phyloP scores from a whole-genome alignment of 2,888 invertebrate genomes.

The Prosapia bicincta region DNA sequence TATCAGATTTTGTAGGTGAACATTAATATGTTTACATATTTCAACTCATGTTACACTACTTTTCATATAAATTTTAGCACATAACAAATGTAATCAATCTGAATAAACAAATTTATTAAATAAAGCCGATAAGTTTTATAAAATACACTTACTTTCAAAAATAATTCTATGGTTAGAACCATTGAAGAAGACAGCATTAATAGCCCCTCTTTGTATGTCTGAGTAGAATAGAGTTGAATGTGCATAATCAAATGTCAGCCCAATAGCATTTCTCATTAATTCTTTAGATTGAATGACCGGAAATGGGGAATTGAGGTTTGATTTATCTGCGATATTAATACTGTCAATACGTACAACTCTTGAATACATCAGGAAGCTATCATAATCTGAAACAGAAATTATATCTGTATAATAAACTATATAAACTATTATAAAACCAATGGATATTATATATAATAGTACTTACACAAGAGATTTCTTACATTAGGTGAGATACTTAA shows the following conservation, averaged over 20 bases:
- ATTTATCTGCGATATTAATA: conserved; percentile 67
- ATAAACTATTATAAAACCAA: too few species aligned
- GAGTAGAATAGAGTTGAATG: conserved; percentile 75
- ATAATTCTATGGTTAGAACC: conserved; percentile 68
- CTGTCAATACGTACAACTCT: conserved; percentile 77
- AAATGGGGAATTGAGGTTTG: conserved; percentile 70
- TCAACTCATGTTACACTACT: too few species aligned
- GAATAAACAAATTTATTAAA: too few species aligned
- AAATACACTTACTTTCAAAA: conserved; percentile 56
- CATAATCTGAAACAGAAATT: conserved; percentile 57
- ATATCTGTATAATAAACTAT: too few species aligned
- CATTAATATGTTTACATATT: too few species aligned
- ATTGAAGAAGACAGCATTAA: conserved; percentile 78
- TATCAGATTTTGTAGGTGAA: too few species aligned
- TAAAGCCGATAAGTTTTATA: too few species aligned
- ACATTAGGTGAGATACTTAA: too few species aligned
- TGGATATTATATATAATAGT: too few species aligned
- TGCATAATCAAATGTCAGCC: conserved; percentile 75
- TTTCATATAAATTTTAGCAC: too few species aligned
- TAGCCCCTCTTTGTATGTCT: conserved; percentile 82
- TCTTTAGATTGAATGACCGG: conserved; percentile 67
- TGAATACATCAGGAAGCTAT: conserved; percentile 80
- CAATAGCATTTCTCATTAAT: conserved; percentile 81
- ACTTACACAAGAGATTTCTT: too few species aligned
- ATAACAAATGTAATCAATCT: too few species aligned